Percentiles rank a stretch among this genome's conserved stretches.
Conservation (phyloP, 23 tunicate genomes). For the Phallusia fumigata region DNA sequence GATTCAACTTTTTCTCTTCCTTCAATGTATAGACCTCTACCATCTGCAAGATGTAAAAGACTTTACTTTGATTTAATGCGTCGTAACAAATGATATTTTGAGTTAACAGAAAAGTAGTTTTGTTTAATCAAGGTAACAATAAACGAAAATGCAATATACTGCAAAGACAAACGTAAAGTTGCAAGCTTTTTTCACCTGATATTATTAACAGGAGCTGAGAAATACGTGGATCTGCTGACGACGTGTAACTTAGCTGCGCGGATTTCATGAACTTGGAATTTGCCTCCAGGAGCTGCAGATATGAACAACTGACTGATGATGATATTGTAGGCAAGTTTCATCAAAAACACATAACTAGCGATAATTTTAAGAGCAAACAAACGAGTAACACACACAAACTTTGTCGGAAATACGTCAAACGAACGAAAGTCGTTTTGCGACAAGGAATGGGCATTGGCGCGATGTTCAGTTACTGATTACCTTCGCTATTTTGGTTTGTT, state of each 20-base stretch:
- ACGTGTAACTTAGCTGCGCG: constrained; percentile 32
- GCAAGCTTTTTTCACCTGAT: constrained; percentile 33
- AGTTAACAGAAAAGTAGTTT: too few relatives aligned
- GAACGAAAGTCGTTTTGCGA: too few relatives aligned
- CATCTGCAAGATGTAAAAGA: constrained; percentile 62
- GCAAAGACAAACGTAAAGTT: too few relatives aligned
- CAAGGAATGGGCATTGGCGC: too few relatives aligned
- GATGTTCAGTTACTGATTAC: constrained; percentile 7
- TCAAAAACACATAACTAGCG: too few relatives aligned
- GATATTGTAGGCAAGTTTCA: neutral
- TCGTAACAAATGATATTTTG: too few relatives aligned
- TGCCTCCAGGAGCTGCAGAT: constrained; percentile 38
- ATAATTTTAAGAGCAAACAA: too few relatives aligned
- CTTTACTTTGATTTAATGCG: too few relatives aligned
- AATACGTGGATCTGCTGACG: constrained; percentile 55
- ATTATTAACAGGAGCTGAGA: constrained; percentile 77
- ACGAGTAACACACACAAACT: too few relatives aligned
- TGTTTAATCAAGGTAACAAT: too few relatives aligned
- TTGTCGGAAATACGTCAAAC: too few relatives aligned
- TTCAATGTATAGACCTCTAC: constrained; percentile 76
- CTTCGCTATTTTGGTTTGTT: constrained; percentile 79
- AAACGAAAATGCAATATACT: too few relatives aligned
- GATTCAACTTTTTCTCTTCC: constrained; percentile 68
- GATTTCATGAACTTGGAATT: constrained; percentile 56
- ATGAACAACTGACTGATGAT: neutral